Evolutionary conservation across 2,797 vertebrate genomes (phyloP).

Genomic region (Chelonia mydas): DNA sequence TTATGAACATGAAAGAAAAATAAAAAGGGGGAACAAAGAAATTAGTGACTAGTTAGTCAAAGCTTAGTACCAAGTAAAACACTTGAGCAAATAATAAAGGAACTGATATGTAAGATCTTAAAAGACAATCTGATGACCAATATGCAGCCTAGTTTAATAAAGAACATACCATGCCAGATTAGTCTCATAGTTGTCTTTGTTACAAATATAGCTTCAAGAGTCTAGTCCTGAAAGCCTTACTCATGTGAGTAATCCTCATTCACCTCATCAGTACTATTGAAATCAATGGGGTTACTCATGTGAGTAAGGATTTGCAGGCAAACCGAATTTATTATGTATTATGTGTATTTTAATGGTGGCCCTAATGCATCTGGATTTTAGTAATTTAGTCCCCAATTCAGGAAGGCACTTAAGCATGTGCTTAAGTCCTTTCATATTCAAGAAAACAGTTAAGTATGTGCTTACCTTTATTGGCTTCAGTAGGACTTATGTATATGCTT

Average conservation of each 20-base stretch:
- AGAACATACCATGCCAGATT: background rate
- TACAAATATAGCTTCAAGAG: background rate
- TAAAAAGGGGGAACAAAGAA: slow-evolving; percentile 12
- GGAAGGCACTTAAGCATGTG: background rate
- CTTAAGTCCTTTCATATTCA: background rate
- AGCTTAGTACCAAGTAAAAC: background rate
- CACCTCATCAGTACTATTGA: background rate
- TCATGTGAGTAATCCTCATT: background rate
- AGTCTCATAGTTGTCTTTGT: background rate
- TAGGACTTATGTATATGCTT: background rate
- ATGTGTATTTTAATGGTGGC: background rate
- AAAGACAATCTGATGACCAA: background rate
- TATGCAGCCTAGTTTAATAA: background rate
- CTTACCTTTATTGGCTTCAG: background rate
- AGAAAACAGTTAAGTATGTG: background rate
- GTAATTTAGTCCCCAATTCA: background rate
- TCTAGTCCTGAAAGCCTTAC: background rate
- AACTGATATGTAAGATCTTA: background rate
- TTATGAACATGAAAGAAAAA: slow-evolving; percentile 27
- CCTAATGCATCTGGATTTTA: background rate
- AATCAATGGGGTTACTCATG: background rate
- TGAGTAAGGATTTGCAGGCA: background rate
- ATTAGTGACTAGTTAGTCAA: background rate
- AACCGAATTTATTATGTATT: background rate
- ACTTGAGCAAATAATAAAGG: background rate